Evolutionary conservation across 2,113 vertebrate genomes (phyloP).

Genomic region (Gila orcuttii): DNA sequence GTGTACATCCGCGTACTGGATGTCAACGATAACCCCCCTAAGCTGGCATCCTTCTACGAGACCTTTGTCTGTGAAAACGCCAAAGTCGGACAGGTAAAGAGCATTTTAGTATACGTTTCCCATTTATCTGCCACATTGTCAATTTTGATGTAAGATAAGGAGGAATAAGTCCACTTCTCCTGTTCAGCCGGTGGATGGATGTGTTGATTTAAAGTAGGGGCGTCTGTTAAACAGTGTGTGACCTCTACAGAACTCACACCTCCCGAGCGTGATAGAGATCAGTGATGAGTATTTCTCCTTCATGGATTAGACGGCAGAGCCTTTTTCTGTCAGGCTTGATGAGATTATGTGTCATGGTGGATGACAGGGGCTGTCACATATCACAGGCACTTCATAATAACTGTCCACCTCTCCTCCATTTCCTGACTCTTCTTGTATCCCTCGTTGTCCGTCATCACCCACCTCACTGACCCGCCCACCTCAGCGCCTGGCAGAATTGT

Average conservation of each 20-base stretch:
- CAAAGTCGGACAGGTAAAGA: conserved; percentile 88
- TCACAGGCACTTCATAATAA: conserved; percentile 60
- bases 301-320: conserved; percentile 57
- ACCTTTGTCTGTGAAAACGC: conserved; percentile 94
- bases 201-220: conserved; percentile 48
- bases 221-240: conserved; percentile 42
- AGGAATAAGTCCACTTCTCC: conserved; percentile 28
- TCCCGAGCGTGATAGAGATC: conserved; percentile 53
- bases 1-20: conserved; percentile 90
- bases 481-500: not conserved
- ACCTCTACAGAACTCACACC: conserved; percentile 43
- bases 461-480: conserved; percentile 48
- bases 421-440: conserved; percentile 28
- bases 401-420: conserved; percentile 49
- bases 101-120: conserved; percentile 1
- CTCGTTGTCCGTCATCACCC: conserved; percentile 51
- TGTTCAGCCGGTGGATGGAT: conserved; percentile 11
- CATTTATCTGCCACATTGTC: conserved; percentile 33
- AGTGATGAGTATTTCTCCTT: conserved; percentile 52
- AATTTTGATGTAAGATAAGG: conserved; percentile 42
- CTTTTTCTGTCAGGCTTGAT: conserved; percentile 59
- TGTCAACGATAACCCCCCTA: conserved; percentile 94
- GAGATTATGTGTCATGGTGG: conserved; percentile 59
- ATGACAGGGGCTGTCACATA: conserved; percentile 61
- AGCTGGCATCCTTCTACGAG: conserved; percentile 86